Base-by-base conservation (phyloP, 2,113 vertebrate genomes). In the Rostratula benghalensis region DNA sequence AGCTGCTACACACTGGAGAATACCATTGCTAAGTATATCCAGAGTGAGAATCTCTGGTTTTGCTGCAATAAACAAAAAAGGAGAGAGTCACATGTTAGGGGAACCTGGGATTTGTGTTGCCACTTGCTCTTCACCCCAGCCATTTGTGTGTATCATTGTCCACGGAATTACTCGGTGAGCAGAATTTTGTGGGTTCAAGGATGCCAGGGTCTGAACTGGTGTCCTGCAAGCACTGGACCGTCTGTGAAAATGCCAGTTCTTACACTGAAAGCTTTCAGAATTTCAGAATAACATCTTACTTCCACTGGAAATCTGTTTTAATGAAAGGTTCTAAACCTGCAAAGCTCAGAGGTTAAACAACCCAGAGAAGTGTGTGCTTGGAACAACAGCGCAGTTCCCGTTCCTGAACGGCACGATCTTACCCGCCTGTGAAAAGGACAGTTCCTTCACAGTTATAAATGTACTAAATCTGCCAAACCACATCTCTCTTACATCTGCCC, bases 11-110 rank as follows among this genome's bases (percentile, higher is more conserved):
- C 99, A 99, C 83, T 98, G 99, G 7, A 99, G 98, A 96, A 98
- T 97, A 64, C 98, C 99, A 68, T 98, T 98, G 92, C 97, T 96
- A 4, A 99, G 98, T 37, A 98, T 98, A 84, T 99, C 98, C 6
- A 98, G 97, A 39, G 97, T 98, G 43, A 99, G 97, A 91, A 99
- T 99, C 96, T 98, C 98, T 6, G 99, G 99, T 96, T 99, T 99
- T 96, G 99, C 99, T 99, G 93, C 10, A 95, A 91, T 43, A 85
- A 95, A 93, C 50, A 84, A 30, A 94, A 76, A 18, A 0, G 9
- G 39, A 39, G 2, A 74, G 1, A 41, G 39, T 85, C 27, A 85
- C 20, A 22, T 11, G 8, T 51, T 33, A 87, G 39, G 5, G 39
- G 15, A 90, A 59, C 25, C 41, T 12, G 27, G 57, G 56, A 84